Percentiles rank a stretch among this genome's conserved stretches.
phyloP scores from a whole-genome alignment of 2,113 vertebrate genomes.

The Chlamydotis undulata region DNA sequence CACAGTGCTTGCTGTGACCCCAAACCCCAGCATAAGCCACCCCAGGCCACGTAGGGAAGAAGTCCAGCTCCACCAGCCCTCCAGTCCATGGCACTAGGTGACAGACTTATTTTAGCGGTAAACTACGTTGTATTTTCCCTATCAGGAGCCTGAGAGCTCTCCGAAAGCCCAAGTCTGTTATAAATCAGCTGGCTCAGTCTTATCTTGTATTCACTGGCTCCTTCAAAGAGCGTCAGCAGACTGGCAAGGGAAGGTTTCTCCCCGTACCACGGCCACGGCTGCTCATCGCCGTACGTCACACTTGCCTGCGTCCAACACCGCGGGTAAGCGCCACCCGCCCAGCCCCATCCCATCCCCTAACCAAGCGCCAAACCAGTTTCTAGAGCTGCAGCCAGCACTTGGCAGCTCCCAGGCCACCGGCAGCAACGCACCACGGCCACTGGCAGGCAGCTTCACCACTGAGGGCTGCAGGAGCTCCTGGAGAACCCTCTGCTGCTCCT shows the following conservation, averaged over 20 bases:
- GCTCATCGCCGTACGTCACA: rapidly evolving
- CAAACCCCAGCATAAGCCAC: neutral
- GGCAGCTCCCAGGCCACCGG: neutral
- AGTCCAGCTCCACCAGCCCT: neutral
- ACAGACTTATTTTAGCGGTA: neutral
- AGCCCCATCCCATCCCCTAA: neutral
- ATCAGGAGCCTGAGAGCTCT: neutral
- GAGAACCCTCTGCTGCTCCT: neutral
- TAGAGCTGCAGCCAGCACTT: neutral
- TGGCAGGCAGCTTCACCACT: rapidly evolving
- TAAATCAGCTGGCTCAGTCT: neutral
- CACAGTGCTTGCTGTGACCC: neutral
- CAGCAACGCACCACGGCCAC: neutral
- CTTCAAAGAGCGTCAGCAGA: neutral
- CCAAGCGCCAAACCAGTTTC: neutral
- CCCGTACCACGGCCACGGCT: rapidly evolving
- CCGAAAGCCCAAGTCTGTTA: neutral
- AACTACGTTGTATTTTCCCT: neutral
- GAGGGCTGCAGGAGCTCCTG: neutral
- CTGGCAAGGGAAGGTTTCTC: neutral
- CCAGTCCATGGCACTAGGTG: neutral
- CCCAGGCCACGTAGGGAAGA: neutral
- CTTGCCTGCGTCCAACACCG: neutral
- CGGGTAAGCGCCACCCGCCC: rapidly evolving
- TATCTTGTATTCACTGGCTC: neutral